These are phyloP conservation scores for Lordiphosa clarofinis DNA, from an alignment of 1,140 invertebrate genomes.

Conservation along the genomic window DNA sequence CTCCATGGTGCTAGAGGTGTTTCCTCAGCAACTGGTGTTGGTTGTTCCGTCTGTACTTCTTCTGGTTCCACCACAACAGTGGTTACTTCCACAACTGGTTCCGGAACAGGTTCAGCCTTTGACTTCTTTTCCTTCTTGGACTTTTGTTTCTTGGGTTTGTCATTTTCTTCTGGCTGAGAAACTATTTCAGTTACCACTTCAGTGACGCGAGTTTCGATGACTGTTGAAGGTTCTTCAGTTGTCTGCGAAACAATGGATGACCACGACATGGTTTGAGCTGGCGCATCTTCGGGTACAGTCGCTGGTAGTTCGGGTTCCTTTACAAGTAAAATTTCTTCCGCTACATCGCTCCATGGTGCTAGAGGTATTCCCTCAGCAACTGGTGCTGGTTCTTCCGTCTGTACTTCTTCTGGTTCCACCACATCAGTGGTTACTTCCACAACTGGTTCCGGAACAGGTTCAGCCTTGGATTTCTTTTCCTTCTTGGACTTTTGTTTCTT, in stretches of 20 bases:
- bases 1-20: background rate
- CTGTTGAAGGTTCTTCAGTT: no score
- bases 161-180: slow-evolving; percentile 7
- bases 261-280: no score
- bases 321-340: no score
- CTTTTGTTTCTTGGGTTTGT: slow-evolving; percentile 28
- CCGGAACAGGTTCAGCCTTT: slow-evolving; percentile 4
- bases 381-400: background rate
- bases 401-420: background rate
- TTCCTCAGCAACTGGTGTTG: background rate
- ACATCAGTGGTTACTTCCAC: slow-evolving; percentile 8
- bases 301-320: no score
- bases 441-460: slow-evolving; percentile 3
- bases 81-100: slow-evolving; percentile 5
- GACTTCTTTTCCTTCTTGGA: slow-evolving; percentile 17
- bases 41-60: background rate
- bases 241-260: no score
- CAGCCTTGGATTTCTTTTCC: no score
- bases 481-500: no score
- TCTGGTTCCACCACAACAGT: slow-evolving; percentile 1
- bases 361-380: background rate
- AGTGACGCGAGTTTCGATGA: no score
- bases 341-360: no score
- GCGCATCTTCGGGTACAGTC: no score
- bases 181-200: no score